phyloP scores from a whole-genome alignment of 1,140 invertebrate genomes.

The Platorchestia sp. region DNA sequence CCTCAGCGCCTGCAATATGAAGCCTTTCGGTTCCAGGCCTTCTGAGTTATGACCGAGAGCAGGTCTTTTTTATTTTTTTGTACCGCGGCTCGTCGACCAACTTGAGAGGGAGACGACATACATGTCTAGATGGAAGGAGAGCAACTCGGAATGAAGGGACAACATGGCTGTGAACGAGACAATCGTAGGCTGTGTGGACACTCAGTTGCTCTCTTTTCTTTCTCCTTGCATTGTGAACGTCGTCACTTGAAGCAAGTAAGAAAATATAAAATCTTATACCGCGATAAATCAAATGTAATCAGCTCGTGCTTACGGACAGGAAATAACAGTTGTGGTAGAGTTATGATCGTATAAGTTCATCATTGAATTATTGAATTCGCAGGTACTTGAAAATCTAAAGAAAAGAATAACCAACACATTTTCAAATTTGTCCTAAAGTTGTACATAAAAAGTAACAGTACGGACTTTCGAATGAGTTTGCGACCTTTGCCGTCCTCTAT shows the following conservation, averaged over 20 bases:
- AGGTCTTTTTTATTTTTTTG: conserved; percentile 30
- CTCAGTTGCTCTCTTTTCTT: neutral
- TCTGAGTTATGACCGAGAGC: conserved; percentile 54
- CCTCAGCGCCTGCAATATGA: conserved; percentile 48
- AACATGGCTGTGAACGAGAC: conserved; percentile 17
- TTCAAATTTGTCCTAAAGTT: neutral
- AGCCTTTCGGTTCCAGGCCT: conserved; percentile 54
- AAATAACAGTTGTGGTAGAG: no score
- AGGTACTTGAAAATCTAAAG: neutral
- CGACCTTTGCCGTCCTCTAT: neutral
- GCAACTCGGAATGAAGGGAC: conserved; percentile 14
- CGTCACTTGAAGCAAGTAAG: neutral
- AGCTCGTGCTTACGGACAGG: no score
- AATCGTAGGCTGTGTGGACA: conserved; percentile 9
- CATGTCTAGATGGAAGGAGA: conserved; percentile 54
- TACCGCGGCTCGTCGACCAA: conserved; percentile 44
- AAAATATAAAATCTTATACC: neutral
- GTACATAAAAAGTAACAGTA: neutral
- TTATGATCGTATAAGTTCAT: neutral
- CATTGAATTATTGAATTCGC: neutral
- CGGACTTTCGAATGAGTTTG: neutral
- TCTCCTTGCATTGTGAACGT: conserved; percentile 12
- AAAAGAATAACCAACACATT: neutral
- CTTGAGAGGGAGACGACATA: conserved; percentile 49
- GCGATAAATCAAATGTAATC: neutral